Base-by-base conservation (phyloP, 2,797 vertebrate genomes). In the Furcifer pardalis region DNA sequence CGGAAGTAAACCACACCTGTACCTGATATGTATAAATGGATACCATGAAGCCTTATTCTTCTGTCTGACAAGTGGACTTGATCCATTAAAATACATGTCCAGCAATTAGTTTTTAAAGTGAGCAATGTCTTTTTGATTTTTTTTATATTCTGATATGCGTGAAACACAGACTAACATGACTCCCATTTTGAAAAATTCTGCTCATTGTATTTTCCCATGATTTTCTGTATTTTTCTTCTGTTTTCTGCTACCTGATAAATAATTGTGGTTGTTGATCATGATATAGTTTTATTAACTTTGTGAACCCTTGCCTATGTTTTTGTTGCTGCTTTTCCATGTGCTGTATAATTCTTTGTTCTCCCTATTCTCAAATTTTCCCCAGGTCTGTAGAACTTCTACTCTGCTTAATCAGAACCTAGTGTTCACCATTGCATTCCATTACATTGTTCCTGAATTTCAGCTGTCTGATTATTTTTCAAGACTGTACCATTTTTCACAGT, bases 291-390 rank as follows among this genome's bases (percentile, higher is more conserved):
- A 76, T 56, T 56, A 21, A 56, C 21, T 19, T 89, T 40, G 7
- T 88, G 89, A 90, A 77, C 87, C 84, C 90, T 88, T 85, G 65
- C 87, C 71, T 89, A 82, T 0, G 0, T 80, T 92, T 86, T 81
- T 86, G 79, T 77, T 91, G 89, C 89, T 0, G 60, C 86, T 91
- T 52, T 89, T 86, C 80, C 89, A 49, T 1, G 0, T 76, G 74
- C 87, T 89, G n/a, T 89, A 87, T 92, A 85, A 77, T 84, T 19
- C 0, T 91, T 92, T 89, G 85, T 92, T 93, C 91, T 90, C 86
- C 82, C 80, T 77, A 32, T 84, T 77, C 60, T 75, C 86, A 84
- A 79, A 81, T 89, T 93, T 92, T 91, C 60, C 63, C 6, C 0
- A 0, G 86, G 84, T 84, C 80, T 82, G 66, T 92, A 78, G 79